Conservation (phyloP, 2,113 vertebrate species). For the Aramus guarauna region DNA sequence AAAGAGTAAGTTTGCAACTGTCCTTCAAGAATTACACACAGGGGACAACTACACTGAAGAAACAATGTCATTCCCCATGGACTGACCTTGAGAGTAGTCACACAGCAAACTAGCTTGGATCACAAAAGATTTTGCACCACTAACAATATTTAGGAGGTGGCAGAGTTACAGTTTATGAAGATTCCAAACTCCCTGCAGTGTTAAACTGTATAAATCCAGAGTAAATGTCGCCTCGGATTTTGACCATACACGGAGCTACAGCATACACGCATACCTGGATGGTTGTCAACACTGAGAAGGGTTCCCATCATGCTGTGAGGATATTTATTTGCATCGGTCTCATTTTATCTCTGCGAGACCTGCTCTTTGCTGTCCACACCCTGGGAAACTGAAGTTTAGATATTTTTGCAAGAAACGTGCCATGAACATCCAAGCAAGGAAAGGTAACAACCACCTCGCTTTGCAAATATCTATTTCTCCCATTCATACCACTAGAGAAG, state of each 20-base stretch:
- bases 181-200: neutral
- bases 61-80: neutral
- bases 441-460: neutral
- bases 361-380: neutral
- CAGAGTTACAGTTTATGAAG: neutral
- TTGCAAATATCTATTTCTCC: neutral
- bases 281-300: neutral
- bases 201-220: neutral
- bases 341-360: neutral
- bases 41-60: neutral
- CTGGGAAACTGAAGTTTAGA: neutral
- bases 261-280: neutral
- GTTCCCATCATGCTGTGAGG: neutral
- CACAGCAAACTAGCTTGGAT: rapidly evolving
- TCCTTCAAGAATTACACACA: neutral
- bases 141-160: neutral
- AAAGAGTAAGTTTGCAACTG: neutral
- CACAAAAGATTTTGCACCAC: neutral
- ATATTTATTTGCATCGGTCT: neutral
- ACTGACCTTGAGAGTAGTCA: neutral
- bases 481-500: rapidly evolving
- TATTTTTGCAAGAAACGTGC: neutral
- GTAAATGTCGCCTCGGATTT: neutral
- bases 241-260: neutral
- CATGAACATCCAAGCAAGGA: neutral